A percentile compares a stretch with the other conserved stretches of the same genome.
Evolutionary conservation across 2,797 vertebrate species (phyloP).

Genomic region (Dendrocincla fuliginosa): DNA sequence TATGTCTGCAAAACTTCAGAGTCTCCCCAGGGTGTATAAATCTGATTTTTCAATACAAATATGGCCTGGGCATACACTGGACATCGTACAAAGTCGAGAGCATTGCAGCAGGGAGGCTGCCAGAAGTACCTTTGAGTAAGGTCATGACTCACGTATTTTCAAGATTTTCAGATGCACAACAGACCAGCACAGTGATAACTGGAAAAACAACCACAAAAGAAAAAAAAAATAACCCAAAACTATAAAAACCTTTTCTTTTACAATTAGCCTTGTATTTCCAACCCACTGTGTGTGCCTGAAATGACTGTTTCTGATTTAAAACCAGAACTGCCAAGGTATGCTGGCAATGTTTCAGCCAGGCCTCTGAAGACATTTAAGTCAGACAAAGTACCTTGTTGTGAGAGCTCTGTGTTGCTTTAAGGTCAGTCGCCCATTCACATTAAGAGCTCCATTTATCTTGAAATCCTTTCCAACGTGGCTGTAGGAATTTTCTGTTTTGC

Average conservation of each 20-base stretch:
- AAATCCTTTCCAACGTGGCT: neutral
- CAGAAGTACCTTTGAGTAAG: neutral
- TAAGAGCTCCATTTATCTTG: constrained; percentile 43
- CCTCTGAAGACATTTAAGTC: constrained; percentile 17
- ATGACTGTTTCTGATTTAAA: constrained; percentile 35
- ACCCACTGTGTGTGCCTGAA: neutral
- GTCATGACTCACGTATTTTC: neutral
- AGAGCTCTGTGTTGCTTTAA: constrained; percentile 44
- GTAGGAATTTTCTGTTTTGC: neutral
- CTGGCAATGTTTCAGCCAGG: neutral
- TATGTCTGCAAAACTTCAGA: constrained; percentile 16
- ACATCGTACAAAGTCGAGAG: neutral
- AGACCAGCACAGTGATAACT: neutral
- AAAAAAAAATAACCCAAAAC: neutral
- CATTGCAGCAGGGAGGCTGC: neutral
- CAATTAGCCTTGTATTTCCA: neutral
- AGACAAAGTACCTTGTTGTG: constrained; percentile 30
- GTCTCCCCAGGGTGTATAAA: neutral
- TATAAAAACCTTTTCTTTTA: neutral
- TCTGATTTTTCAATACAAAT: neutral
- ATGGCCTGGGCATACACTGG: neutral
- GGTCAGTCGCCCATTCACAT: constrained; percentile 46
- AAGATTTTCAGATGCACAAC: neutral
- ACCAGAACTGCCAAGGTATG: neutral
- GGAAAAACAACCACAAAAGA: neutral